Evolutionary conservation across 2,797 vertebrate species (phyloP).

Genomic region (Aphelocoma californica): DNA sequence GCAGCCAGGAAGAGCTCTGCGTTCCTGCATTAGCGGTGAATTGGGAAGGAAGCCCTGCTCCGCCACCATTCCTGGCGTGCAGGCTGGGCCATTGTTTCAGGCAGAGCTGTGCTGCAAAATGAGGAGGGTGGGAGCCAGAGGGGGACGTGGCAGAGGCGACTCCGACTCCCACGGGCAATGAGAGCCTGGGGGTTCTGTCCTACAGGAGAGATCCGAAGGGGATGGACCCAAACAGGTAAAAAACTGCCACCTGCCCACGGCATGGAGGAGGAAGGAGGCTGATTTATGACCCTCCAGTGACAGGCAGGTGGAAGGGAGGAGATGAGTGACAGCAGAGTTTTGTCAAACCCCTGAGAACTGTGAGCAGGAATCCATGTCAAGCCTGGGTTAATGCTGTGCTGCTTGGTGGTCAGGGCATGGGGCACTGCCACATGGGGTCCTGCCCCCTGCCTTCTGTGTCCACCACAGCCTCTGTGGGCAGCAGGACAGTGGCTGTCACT

Average conservation of each 20-base stretch:
- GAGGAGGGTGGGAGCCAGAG: background rate
- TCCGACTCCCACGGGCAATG: accelerated
- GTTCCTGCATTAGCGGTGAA: constrained; percentile 55
- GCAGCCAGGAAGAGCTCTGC: constrained; percentile 3
- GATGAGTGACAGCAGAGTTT: background rate
- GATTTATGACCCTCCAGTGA: background rate
- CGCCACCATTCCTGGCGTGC: background rate
- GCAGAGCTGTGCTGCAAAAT: background rate
- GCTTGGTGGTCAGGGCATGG: background rate
- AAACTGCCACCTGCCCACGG: background rate
- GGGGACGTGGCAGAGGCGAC: background rate
- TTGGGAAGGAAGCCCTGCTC: constrained; percentile 27
- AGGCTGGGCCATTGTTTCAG: constrained; percentile 13
- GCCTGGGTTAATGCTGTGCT: background rate
- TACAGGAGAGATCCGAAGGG: accelerated
- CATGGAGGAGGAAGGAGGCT: background rate
- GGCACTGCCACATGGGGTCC: background rate
- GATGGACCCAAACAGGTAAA: background rate
- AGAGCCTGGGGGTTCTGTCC: background rate
- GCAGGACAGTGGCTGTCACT: background rate
- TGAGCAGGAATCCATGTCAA: background rate
- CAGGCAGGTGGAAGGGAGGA: background rate
- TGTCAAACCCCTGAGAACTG: background rate
- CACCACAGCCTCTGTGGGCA: background rate
- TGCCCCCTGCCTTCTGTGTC: background rate